These are phyloP conservation scores for Austrofundulus limnaeus DNA, from an alignment of 2,113 vertebrate genomes.

Conservation along the genomic window DNA sequence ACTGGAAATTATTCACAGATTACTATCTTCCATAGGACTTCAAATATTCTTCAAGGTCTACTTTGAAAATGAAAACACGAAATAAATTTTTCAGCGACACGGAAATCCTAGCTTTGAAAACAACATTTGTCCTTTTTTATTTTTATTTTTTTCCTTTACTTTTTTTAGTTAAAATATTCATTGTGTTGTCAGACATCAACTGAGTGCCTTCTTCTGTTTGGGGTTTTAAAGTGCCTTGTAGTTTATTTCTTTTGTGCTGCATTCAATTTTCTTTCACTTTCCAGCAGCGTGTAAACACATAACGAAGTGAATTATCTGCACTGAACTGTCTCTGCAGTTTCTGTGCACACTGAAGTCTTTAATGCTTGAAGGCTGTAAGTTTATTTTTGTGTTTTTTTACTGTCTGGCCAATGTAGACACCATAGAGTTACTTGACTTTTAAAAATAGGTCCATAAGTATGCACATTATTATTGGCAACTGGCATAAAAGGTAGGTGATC, in stretches of 20 bases:
- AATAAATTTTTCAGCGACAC: conserved; percentile 29
- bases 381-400: no score
- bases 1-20: conserved; percentile 30
- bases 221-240: conserved; percentile 20
- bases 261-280: conserved; percentile 13
- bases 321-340: conserved; percentile 6
- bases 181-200: conserved; percentile 36
- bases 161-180: conserved; percentile 51
- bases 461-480: no score
- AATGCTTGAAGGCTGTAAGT: neutral
- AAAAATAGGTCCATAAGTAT: neutral
- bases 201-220: conserved; percentile 31
- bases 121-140: conserved; percentile 1
- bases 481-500: no score
- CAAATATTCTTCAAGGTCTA: conserved; percentile 24
- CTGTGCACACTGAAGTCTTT: neutral
- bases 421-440: neutral
- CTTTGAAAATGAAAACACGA: conserved; percentile 34
- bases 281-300: conserved; percentile 15
- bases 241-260: neutral
- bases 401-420: neutral
- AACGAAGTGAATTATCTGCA: conserved; percentile 24
- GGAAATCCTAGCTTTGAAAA: conserved; percentile 9
- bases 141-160: no score
- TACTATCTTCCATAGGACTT: neutral